Percentiles rank a stretch among this genome's conserved stretches.
phyloP scores from a whole-genome alignment of 2,797 vertebrate genomes.

The Euthynnus affinis region DNA sequence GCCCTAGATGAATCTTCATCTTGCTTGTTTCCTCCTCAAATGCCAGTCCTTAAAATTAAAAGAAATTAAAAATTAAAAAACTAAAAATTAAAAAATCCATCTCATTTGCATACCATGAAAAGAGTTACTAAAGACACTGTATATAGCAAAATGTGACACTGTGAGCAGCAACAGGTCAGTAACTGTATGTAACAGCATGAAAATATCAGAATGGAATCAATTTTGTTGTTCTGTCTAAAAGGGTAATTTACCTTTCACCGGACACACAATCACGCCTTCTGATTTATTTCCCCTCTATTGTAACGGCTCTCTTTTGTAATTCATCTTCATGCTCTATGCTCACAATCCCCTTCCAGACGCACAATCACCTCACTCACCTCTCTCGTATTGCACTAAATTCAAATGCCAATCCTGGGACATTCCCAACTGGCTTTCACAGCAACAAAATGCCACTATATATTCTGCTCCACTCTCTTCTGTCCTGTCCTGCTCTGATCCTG shows the following conservation, averaged over 20 bases:
- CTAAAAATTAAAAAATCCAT: neutral
- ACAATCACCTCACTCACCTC: conserved; percentile 56
- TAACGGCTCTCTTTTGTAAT: conserved; percentile 60
- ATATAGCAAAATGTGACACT: neutral
- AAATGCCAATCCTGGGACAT: conserved; percentile 71
- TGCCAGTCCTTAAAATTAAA: neutral
- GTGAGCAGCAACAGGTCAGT: conserved; percentile 18
- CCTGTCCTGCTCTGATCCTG: conserved; percentile 56
- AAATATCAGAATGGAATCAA: conserved; percentile 17
- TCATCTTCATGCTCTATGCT: conserved; percentile 61
- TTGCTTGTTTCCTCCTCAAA: neutral
- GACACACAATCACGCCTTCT: conserved; percentile 53
- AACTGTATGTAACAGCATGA: conserved; percentile 17
- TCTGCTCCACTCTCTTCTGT: conserved; percentile 45
- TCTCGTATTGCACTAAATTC: conserved; percentile 64
- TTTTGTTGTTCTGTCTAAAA: conserved; percentile 48
- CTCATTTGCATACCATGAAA: neutral
- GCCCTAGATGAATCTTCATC: neutral
- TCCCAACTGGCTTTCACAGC: conserved; percentile 47
- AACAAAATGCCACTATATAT: conserved; percentile 74
- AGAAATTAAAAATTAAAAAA: too few species aligned
- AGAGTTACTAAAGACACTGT: neutral
- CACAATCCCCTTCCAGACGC: conserved; percentile 37
- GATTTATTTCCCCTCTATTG: conserved; percentile 58
- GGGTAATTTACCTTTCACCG: conserved; percentile 49